Evolutionary conservation across 2,113 vertebrate genomes (phyloP).

Genomic region (Microcebus ravelobensis): DNA sequence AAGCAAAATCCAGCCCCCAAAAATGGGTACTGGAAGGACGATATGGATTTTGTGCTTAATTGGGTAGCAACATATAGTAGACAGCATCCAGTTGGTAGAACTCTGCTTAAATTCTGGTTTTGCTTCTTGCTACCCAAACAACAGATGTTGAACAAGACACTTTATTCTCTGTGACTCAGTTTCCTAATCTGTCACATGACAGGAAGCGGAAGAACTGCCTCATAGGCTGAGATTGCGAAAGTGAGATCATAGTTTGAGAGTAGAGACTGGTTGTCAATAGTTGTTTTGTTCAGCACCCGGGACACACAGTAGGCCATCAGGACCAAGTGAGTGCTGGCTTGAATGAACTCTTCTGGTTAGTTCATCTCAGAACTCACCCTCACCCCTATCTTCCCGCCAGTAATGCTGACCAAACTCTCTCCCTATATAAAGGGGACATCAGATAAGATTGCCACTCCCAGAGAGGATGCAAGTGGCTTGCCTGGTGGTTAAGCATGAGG

Average conservation of each 20-base stretch:
- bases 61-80: background rate
- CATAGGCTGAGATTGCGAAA: background rate
- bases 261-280: background rate
- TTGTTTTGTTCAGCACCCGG: background rate
- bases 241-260: background rate
- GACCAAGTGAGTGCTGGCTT: background rate
- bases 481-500: background rate
- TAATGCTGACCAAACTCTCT: background rate
- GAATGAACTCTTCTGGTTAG: background rate
- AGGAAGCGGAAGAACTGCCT: background rate
- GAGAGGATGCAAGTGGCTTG: background rate
- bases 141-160: background rate
- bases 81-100: background rate
- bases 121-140: background rate
- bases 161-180: background rate
- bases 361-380: background rate
- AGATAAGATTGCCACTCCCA: background rate
- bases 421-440: background rate
- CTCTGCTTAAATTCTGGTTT: background rate
- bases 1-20: background rate
- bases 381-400: background rate
- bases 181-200: background rate
- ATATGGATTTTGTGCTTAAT: background rate
- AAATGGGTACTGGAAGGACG: background rate
- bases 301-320: background rate